Conservation (phyloP, 2,113 vertebrate genomes). For the Lipotes vexillifer region DNA sequence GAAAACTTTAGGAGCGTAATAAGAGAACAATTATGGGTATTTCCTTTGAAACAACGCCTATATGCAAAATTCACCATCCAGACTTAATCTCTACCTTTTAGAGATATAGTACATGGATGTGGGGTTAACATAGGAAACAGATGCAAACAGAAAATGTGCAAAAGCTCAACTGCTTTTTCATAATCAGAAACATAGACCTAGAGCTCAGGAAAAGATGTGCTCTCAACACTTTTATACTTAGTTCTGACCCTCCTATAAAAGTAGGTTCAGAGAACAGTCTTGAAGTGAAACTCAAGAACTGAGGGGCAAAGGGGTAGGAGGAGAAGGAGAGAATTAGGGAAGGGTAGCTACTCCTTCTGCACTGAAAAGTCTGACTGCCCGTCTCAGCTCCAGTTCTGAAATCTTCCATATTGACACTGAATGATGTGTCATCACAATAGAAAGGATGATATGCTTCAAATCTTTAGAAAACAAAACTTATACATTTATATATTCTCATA, state of each 20-base stretch:
- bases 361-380: neutral
- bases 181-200: neutral
- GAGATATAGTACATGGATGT: neutral
- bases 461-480: neutral
- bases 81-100: neutral
- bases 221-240: neutral
- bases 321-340: neutral
- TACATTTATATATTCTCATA: neutral
- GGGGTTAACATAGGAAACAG: neutral
- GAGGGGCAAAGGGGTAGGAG: neutral
- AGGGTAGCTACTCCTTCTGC: neutral
- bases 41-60: neutral
- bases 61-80: neutral
- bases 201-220: neutral
- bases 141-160: neutral
- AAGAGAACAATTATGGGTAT: neutral
- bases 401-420: constrained; percentile 23
- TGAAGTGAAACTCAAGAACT: neutral
- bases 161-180: neutral
- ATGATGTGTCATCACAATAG: neutral
- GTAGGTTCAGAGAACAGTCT: neutral
- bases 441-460: neutral
- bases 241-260: neutral
- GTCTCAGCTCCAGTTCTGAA: neutral
- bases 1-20: neutral